Conservation (phyloP, 2,797 vertebrate genomes). For the Lates japonicus region DNA sequence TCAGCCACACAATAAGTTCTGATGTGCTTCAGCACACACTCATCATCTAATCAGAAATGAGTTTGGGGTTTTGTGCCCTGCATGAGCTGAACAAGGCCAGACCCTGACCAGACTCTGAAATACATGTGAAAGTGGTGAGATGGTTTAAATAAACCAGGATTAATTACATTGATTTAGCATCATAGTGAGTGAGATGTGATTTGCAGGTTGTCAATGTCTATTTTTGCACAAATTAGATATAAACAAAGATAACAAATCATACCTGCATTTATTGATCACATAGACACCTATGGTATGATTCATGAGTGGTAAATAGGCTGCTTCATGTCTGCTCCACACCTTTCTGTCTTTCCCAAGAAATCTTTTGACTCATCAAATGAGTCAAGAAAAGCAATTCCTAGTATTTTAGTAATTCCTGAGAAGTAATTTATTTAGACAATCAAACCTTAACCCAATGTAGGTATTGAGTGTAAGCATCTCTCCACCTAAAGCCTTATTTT, state of each 20-base stretch:
- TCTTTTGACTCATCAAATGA: not conserved
- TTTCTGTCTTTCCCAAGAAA: not conserved
- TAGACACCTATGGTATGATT: not conserved
- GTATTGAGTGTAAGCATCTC: not conserved
- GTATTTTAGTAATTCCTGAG: not conserved
- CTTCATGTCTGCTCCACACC: not conserved
- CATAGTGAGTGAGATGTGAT: not conserved
- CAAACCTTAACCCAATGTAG: not conserved
- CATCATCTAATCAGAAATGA: conserved; percentile 28
- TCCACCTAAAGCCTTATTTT: not conserved
- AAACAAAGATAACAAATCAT: conserved; percentile 17
- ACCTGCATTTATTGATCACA: conserved; percentile 4
- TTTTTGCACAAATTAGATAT: conserved; percentile 39
- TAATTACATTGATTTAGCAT: conserved; percentile 15
- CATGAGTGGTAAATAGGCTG: not conserved
- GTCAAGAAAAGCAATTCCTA: conserved; percentile 4
- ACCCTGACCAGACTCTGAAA: not conserved
- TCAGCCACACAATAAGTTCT: conserved; percentile 15
- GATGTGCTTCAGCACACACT: conserved; percentile 33
- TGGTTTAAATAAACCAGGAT: conserved; percentile 5
- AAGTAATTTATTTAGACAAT: conserved; percentile 22
- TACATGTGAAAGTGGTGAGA: not conserved
- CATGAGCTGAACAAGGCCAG: not conserved
- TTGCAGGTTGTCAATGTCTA: conserved; percentile 21
- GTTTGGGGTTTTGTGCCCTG: not conserved